Evolutionary conservation across 2,797 vertebrate genomes (phyloP), one percentile per base, ranked within the genome.

Genomic region (Aeoliscus strigatus): DNA sequence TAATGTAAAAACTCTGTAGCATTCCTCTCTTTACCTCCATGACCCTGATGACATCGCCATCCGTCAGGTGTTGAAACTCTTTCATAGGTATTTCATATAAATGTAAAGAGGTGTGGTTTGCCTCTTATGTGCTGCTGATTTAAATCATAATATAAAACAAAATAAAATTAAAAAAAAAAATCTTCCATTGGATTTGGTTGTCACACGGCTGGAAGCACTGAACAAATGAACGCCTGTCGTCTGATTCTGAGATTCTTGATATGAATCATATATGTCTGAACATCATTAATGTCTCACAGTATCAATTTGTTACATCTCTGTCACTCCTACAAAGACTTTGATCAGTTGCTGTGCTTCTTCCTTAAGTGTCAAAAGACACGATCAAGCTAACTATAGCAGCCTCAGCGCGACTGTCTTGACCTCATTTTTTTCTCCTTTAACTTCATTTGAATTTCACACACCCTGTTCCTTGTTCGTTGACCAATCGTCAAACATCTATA

Each of bases 401-500:
- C n/a, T n/a, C n/a, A n/a, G n/a, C 32, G 31, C 27, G 26, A 9
- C 12, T 53, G 30, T 51, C 63, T 38, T 17, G 27, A 27, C 14
- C 13, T 54, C 57, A 55, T 56, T 12, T 2, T 12, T 6, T 14
- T 21, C 57, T 8, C 35, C 31, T 46, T 36, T 32, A 27, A 32
- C 25, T 46, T 46, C 49, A 55, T 71, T 67, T 65, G 49, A 67
- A 61, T 76, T 76, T 71, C 39, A 45, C 71, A 75, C 55, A 58
- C 65, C 50, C 46, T 10, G 60, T 57, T 71, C 34, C 64, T 73
- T 61, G 60, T 73, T 66, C 78, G 70, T 73, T 81, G 80, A 82
- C 80, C 80, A 79, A 79, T 77, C 39, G 31, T 59, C 60, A 74
- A 63, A 75, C n/a, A n/a, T n/a, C n/a, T 67, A 56, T 63, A 39